Conservation (phyloP, 2,113 vertebrate species). For the Ornithorhynchus anatinus region DNA sequence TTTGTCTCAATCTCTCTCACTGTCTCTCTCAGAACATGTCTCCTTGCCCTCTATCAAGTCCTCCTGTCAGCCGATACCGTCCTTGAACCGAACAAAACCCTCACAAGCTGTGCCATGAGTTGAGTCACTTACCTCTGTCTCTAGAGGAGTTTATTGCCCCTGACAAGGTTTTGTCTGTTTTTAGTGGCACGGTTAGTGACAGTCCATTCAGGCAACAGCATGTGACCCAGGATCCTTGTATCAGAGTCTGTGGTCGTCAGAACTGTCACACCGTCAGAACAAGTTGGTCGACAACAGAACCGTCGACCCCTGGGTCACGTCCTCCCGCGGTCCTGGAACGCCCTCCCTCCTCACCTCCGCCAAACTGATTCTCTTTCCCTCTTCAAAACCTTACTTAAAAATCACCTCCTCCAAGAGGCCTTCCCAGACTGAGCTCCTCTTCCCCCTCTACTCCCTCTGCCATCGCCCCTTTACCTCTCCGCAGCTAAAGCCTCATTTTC, state of each 20-base stretch:
- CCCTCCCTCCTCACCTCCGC: no score
- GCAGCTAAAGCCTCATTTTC: no score
- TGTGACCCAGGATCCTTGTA: slow-evolving; percentile 63
- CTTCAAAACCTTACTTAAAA: no score
- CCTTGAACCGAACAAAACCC: slow-evolving; percentile 72
- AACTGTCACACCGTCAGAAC: slow-evolving; percentile 77
- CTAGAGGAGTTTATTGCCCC: slow-evolving; percentile 65
- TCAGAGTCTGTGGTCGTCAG: slow-evolving; percentile 49
- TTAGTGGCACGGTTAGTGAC: slow-evolving; percentile 64
- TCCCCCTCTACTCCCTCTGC: no score
- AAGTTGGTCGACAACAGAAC: no score
- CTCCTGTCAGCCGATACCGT: slow-evolving; percentile 41
- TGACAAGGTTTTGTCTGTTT: slow-evolving; percentile 74
- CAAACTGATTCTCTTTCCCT: no score
- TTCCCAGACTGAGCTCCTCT: no score
- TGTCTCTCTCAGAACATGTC: accelerated
- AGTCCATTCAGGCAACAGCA: slow-evolving; percentile 60
- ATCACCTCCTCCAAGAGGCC: no score
- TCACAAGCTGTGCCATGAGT: slow-evolving; percentile 25
- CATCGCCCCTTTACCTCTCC: no score
- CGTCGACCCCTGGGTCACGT: no score
- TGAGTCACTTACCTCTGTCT: slow-evolving; percentile 64
- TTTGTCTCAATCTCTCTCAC: accelerated
- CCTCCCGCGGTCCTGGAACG: no score
- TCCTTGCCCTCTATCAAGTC: not conserved